Conservation (phyloP, 2,797 vertebrate genomes). For the Xiphorhynchus erythropygius region DNA sequence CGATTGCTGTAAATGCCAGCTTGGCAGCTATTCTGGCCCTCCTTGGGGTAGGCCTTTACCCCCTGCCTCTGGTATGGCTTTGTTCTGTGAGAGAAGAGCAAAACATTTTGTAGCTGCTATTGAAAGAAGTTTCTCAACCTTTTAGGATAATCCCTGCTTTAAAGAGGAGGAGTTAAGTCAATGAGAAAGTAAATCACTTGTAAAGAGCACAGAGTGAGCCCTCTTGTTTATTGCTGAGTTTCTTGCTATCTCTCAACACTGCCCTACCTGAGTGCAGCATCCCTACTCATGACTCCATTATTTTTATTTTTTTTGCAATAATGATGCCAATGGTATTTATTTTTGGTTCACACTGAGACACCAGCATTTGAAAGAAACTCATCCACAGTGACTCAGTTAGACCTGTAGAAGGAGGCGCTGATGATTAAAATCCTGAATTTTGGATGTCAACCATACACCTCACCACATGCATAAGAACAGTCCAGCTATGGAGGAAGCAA, state of each 20-base stretch:
- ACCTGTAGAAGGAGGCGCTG: background rate
- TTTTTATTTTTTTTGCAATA: background rate
- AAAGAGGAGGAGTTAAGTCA: background rate
- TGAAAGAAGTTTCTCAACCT: slow-evolving; percentile 28
- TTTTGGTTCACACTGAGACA: background rate
- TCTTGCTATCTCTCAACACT: background rate
- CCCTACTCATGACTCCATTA: background rate
- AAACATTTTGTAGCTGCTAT: slow-evolving; percentile 38
- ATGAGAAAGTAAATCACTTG: background rate
- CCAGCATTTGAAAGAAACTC: background rate
- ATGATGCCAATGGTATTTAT: background rate
- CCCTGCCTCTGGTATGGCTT: background rate
- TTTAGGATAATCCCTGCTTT: slow-evolving; percentile 43
- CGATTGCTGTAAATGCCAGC: background rate
- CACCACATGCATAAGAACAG: background rate
- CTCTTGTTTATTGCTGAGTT: background rate
- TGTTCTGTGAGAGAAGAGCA: slow-evolving; percentile 24
- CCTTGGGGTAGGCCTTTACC: slow-evolving; percentile 13
- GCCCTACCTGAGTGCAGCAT: background rate
- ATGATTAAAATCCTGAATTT: background rate
- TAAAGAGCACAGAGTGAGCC: background rate
- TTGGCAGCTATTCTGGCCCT: slow-evolving; percentile 24
- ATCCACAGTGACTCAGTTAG: background rate
- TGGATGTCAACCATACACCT: background rate
- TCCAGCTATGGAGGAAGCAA: slow-evolving; percentile 44